Evolutionary conservation across 1,140 invertebrate genomes (phyloP).

Genomic region (Colletes latitarsis): DNA sequence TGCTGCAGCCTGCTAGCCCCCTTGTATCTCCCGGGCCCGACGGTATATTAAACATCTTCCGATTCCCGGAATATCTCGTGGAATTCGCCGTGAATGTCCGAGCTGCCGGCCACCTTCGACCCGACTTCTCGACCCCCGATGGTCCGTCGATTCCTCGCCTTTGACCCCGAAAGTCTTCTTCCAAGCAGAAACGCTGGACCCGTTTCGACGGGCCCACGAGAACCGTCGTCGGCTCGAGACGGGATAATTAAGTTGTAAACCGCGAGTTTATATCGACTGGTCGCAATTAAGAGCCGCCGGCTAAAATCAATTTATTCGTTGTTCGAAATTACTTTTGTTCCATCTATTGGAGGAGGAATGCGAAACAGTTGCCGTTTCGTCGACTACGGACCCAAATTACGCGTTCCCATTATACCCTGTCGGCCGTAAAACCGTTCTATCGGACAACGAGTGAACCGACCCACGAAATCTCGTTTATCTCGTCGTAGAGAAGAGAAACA

Average conservation of each 20-base stretch:
- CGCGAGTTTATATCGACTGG: constrained; percentile 12
- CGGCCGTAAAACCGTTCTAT: neutral
- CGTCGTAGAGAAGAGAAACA: neutral
- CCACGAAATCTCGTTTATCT: constrained; percentile 12
- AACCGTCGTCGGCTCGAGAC: neutral
- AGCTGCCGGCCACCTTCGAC: constrained; percentile 52
- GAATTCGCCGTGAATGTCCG: constrained; percentile 53
- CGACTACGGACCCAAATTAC: neutral
- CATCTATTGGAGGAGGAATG: too few species aligned
- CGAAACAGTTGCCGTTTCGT: too few species aligned
- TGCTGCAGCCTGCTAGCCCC: constrained; percentile 16
- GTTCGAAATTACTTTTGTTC: too few species aligned
- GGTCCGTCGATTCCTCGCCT: constrained; percentile 45
- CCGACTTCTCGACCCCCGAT: constrained; percentile 50
- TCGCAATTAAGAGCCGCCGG: constrained; percentile 12
- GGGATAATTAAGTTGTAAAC: constrained; percentile 28
- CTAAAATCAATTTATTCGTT: too few species aligned
- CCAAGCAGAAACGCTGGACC: neutral
- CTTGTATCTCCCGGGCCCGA: constrained; percentile 21
- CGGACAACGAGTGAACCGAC: neutral
- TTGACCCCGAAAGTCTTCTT: constrained; percentile 7
- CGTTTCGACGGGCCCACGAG: neutral
- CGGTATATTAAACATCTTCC: constrained; percentile 60
- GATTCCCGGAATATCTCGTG: constrained; percentile 62
- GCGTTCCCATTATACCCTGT: neutral